Base-by-base conservation (phyloP, 2,113 vertebrate genomes). In the Lagopus leucura region DNA sequence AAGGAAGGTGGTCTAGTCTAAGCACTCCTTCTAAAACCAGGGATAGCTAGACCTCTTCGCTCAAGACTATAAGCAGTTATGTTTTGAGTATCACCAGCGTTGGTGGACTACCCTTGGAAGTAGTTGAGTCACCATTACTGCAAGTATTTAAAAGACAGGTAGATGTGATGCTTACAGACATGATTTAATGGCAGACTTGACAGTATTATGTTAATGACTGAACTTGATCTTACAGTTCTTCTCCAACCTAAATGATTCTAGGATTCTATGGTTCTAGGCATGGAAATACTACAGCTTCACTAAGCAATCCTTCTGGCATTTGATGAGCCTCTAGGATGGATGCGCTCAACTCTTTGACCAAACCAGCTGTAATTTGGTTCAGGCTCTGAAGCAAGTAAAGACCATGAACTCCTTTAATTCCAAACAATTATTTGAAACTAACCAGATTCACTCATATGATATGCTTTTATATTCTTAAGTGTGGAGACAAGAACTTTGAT, bases 401-500 rank as follows among this genome's bases (percentile, higher is more conserved):
- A 12, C 8, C 36, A 71, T 40, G 55, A 34, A 17, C 22, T 13
- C 22, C 45, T 34, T 30, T 17, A 22, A 32, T 28, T 55, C 27
- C 15, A 32, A 40, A 15, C 16, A 15, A 13, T 15, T 64, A 21
- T 38, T 38, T 32, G 38, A 55, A 45, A 25, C 30, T 21, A 12
- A 15, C 19, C 14, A n/a, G 48, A 45, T 13, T 57, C 27, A 24
- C 38, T 10, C 38, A 17, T 19, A 30, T 6, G 3, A 20, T 6
- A 10, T 28, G 18, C 36, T 11, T 34, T 19, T 4, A 10, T 14
- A 27, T 28, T 1, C 3, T 3, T 5, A 24, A 42, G 36, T 57
- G 2, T 17, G 13, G 25, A 18, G 16, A 18, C 16, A 19, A 57
- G n/a, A 25, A 30, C 42, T 13, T 40, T 1, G 1, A 14, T 5